These are phyloP conservation scores for Xiphophorus maculatus DNA, from an alignment of 2,113 vertebrate species.

Conservation along the genomic window DNA sequence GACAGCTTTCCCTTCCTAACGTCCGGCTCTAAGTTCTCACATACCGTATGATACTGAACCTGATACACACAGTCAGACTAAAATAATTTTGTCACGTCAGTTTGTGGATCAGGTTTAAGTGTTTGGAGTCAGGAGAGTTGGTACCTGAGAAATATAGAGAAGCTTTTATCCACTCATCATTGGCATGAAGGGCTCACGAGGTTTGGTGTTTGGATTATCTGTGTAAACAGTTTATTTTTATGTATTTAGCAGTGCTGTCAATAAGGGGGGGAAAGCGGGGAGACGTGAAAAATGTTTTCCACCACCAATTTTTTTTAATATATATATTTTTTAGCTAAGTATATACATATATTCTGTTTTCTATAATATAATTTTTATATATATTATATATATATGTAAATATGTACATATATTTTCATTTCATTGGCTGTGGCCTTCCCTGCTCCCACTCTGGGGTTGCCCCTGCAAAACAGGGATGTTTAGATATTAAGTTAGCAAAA, in stretches of 20 bases:
- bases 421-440: too few species aligned
- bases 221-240: background rate
- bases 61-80: conserved; percentile 32
- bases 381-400: too few species aligned
- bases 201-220: too few species aligned
- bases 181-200: background rate
- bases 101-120: conserved; percentile 12
- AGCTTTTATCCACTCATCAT: background rate
- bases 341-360: too few species aligned
- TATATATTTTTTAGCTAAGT: too few species aligned
- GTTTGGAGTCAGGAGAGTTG: background rate
- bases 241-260: background rate
- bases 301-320: too few species aligned
- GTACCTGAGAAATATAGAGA: conserved; percentile 1
- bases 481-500: background rate
- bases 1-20: conserved; percentile 36
- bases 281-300: too few species aligned
- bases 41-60: background rate
- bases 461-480: background rate
- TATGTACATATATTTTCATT: too few species aligned
- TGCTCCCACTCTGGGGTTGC: too few species aligned
- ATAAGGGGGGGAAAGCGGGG: too few species aligned
- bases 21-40: background rate
- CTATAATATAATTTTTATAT: too few species aligned
- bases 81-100: background rate